Percentiles rank a stretch among this genome's conserved stretches.
Evolutionary conservation across 1,140 invertebrate genomes (phyloP).

Genomic region (Rhagoletis pomonella): DNA sequence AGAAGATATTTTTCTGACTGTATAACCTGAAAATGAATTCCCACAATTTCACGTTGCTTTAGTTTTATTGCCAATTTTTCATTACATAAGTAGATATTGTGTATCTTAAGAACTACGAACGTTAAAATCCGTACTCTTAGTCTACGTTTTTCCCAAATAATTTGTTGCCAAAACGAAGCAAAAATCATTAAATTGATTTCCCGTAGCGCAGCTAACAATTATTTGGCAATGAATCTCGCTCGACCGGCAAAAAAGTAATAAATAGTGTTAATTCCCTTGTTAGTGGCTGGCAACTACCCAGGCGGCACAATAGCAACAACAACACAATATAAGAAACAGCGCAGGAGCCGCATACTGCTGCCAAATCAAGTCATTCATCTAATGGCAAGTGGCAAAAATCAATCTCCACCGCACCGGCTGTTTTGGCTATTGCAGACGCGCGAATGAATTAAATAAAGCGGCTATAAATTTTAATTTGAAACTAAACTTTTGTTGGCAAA

Average conservation of each 20-base stretch:
- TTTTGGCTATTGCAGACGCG: slow-evolving; percentile 63
- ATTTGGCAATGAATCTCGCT: slow-evolving; percentile 55
- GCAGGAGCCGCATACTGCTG: neutral
- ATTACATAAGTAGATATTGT: no score
- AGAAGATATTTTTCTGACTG: no score
- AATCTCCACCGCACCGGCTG: slow-evolving; percentile 60
- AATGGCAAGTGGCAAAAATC: slow-evolving; percentile 62
- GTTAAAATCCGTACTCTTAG: no score
- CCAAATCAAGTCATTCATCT: slow-evolving; percentile 56
- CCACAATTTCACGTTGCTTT: no score
- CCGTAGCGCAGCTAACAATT: slow-evolving; percentile 50
- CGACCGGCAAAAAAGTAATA: slow-evolving; percentile 11
- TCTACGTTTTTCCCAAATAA: neutral
- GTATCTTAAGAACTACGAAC: no score
- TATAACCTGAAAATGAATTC: no score
- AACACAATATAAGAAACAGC: neutral
- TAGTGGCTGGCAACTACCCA: slow-evolving; percentile 13
- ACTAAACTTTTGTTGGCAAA: slow-evolving; percentile 61
- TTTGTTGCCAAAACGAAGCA: neutral
- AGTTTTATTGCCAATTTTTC: no score
- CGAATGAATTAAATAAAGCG: slow-evolving; percentile 66
- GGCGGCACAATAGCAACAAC: neutral
- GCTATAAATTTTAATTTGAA: slow-evolving; percentile 62
- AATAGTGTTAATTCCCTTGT: slow-evolving; percentile 26
- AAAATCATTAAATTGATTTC: slow-evolving; percentile 56